A percentile compares a stretch with the other conserved stretches of the same genome.
Conservation (phyloP, 2,113 vertebrate genomes). For the Coptodon bakossiorum region DNA sequence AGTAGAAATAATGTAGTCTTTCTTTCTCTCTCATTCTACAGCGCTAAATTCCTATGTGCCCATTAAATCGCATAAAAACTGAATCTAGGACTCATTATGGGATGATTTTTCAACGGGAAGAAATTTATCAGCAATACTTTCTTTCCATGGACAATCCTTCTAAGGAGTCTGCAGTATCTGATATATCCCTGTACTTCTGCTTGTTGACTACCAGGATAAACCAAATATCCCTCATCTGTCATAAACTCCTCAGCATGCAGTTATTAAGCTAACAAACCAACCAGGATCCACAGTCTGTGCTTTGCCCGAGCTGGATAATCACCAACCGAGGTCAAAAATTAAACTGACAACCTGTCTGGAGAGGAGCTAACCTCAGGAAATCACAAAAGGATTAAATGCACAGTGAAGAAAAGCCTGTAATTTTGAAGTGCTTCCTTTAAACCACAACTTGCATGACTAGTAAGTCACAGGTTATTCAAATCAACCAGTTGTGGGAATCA, state of each 20-base stretch:
- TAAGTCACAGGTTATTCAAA: background rate
- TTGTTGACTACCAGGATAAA: background rate
- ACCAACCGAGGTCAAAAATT: background rate
- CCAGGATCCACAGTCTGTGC: background rate
- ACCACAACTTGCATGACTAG: background rate
- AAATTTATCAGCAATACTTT: background rate
- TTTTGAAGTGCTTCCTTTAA: background rate
- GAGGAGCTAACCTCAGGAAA: constrained; percentile 1
- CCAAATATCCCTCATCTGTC: background rate
- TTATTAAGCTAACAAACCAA: constrained; percentile 26
- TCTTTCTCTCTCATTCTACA: background rate
- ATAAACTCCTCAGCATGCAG: constrained; percentile 34
- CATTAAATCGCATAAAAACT: background rate
- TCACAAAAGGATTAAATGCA: background rate
- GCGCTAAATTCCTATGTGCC: background rate
- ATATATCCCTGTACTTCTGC: background rate
- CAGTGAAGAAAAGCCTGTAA: background rate
- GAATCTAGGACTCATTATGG: background rate
- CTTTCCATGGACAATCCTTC: background rate
- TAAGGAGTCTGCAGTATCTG: background rate
- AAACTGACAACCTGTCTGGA: background rate
- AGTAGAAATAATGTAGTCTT: background rate
- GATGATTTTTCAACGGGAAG: constrained; percentile 16
- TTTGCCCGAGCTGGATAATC: background rate
- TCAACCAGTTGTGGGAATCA: background rate